Evolutionary conservation across 37 sponge, comb jelly and placozoan genomes (phyloP).

Genomic region (Ianthella basta): DNA sequence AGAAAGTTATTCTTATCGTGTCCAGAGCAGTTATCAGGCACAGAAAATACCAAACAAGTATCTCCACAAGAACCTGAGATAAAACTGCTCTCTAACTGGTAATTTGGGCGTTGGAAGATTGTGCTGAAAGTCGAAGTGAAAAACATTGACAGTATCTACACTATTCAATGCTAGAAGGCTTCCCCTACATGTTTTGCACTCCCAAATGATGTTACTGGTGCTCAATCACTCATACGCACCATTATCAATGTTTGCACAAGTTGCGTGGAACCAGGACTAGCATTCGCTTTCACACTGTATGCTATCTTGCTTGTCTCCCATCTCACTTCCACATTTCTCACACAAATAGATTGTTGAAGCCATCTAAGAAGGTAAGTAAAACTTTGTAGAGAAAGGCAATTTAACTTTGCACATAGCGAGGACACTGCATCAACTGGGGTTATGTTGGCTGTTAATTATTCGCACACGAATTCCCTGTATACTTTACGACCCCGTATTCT

Average conservation of each 20-base stretch:
- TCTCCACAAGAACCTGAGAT: slow-evolving; percentile 33
- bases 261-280: slow-evolving; percentile 29
- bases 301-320: slow-evolving; percentile 9
- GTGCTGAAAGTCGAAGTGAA: slow-evolving; percentile 2
- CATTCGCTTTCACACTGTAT: slow-evolving; percentile 48
- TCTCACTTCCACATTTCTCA: slow-evolving; percentile 37
- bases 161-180: background rate
- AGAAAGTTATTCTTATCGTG: background rate
- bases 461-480: too few species aligned
- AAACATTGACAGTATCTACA: background rate
- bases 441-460: too few species aligned
- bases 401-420: too few species aligned
- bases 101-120: slow-evolving; percentile 1
- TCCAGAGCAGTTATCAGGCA: slow-evolving; percentile 15
- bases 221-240: slow-evolving; percentile 20
- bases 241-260: slow-evolving; percentile 15
- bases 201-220: slow-evolving; percentile 23
- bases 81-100: slow-evolving; percentile 16
- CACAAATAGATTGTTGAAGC: too few species aligned
- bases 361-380: too few species aligned
- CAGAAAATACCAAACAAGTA: slow-evolving; percentile 32
- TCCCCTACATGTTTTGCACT: slow-evolving; percentile 33
- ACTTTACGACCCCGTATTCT: too few species aligned
- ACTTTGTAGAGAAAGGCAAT: too few species aligned
- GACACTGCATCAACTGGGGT: too few species aligned